Base-by-base conservation (phyloP, 1,140 invertebrate genomes). In the Drosophila seguyi region DNA sequence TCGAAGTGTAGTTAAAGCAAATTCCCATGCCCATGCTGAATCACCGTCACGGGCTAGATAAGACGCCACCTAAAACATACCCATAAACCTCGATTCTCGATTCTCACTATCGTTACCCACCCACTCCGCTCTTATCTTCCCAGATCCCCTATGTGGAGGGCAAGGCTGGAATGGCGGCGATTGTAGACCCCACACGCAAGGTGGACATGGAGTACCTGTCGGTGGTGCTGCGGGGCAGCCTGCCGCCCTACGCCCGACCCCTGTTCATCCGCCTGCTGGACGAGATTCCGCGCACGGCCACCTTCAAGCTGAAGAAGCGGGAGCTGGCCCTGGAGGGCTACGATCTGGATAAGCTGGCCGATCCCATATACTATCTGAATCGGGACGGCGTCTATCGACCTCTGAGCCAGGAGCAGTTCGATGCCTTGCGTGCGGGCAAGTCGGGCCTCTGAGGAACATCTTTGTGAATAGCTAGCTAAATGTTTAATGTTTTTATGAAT, bases 121-220 rank as follows among this genome's bases (percentile, higher is more conserved):
- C 14, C 18, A 2, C 3, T 31, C 29, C 11, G 56, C 58, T 72
- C 60, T 72, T 58, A 55, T 60, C 81, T 93, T 92, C 10, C 16
- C 87, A 97, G 96, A 94, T 97, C 74, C 95, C 96, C 72, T 95
- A 97, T 68, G 93, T 95, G 34, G 99, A 99, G 94, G 99, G 99
- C 8, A 95, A 95, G 93, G 98, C 98, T 52, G 99, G 99, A 22
- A 99, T 99, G 99, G 98, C 96, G 14, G 97, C 98, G 16, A 97
- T 99, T 78, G 95, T 97, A 5, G 97, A 98, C 92, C 94, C 95
- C 4, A 93, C 95, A 2, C 93, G 94, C 20, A 94, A 94, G 60
- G 72, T 98, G 4, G 95, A 98, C 91, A 84, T 97, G 27, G 87
- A 94, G 13, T 84, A 94, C 18, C 93, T 98, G n/a, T 94, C 94